phyloP scores from a whole-genome alignment of 2,888 invertebrate genomes.

The Melinaea marsaeus region DNA sequence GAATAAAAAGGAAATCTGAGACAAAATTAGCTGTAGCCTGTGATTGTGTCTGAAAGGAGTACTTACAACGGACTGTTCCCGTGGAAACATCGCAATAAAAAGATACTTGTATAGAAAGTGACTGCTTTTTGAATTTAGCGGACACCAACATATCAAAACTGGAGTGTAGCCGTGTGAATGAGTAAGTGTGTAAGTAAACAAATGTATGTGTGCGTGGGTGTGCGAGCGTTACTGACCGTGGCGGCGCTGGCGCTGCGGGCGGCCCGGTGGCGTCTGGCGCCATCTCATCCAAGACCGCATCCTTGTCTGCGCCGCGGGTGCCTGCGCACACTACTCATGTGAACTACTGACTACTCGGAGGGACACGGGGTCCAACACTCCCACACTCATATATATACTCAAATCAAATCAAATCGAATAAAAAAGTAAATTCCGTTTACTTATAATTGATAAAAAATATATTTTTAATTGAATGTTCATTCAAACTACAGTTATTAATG shows the following conservation, averaged over 20 bases:
- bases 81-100: too few relatives aligned
- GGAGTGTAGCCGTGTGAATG: neutral
- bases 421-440: too few relatives aligned
- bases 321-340: slow-evolving; percentile 35
- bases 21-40: too few relatives aligned
- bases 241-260: slow-evolving; percentile 39
- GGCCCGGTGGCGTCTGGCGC: slow-evolving; percentile 45
- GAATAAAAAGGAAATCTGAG: too few relatives aligned
- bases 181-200: neutral
- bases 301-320: slow-evolving; percentile 52
- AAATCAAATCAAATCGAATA: too few relatives aligned
- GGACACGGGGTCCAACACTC: neutral
- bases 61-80: too few relatives aligned
- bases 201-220: neutral
- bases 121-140: too few relatives aligned
- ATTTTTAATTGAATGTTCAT: too few relatives aligned
- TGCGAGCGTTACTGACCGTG: slow-evolving; percentile 22
- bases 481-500: too few relatives aligned
- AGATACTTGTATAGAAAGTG: too few relatives aligned
- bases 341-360: neutral
- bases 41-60: too few relatives aligned
- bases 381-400: neutral
- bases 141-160: neutral
- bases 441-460: too few relatives aligned
- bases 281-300: slow-evolving; percentile 46